phyloP scores from a whole-genome alignment of 2,797 vertebrate genomes.

The Phoebastria nigripes region DNA sequence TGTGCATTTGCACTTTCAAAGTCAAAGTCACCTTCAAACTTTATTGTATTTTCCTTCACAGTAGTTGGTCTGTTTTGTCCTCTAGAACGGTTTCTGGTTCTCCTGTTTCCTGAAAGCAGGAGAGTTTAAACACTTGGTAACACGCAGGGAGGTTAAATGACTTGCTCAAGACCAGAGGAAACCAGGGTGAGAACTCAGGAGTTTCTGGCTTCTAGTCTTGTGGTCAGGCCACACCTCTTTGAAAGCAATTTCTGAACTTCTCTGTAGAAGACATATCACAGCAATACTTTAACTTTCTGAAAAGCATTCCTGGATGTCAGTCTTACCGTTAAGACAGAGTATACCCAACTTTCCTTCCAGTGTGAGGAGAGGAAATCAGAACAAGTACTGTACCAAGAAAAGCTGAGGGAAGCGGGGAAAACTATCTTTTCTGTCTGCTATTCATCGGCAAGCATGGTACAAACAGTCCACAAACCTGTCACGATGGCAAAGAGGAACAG shows the following conservation, averaged over 20 bases:
- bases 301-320: background rate
- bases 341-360: background rate
- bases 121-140: conserved; percentile 52
- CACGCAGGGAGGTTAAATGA: background rate
- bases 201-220: conserved; percentile 30
- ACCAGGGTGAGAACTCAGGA: conserved; percentile 7
- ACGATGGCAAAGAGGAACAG: rapidly evolving
- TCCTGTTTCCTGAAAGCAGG: conserved; percentile 79
- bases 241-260: background rate
- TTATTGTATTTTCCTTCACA: conserved; percentile 83
- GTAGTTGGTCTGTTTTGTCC: conserved; percentile 81
- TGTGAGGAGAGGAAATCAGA: background rate
- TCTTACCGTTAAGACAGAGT: background rate
- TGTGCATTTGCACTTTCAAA: conserved; percentile 97
- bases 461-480: background rate
- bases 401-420: background rate
- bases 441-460: background rate
- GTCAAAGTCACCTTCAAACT: conserved; percentile 97
- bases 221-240: conserved; percentile 14
- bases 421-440: background rate
- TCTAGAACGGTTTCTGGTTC: conserved; percentile 85
- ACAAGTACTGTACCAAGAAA: background rate
- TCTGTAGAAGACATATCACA: conserved; percentile 16
- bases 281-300: background rate
- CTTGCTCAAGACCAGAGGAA: conserved; percentile 9